Percentiles rank a stretch among this genome's conserved stretches.
Evolutionary conservation across 2,113 vertebrate species (phyloP).

Genomic region (Pristiophorus japonicus): DNA sequence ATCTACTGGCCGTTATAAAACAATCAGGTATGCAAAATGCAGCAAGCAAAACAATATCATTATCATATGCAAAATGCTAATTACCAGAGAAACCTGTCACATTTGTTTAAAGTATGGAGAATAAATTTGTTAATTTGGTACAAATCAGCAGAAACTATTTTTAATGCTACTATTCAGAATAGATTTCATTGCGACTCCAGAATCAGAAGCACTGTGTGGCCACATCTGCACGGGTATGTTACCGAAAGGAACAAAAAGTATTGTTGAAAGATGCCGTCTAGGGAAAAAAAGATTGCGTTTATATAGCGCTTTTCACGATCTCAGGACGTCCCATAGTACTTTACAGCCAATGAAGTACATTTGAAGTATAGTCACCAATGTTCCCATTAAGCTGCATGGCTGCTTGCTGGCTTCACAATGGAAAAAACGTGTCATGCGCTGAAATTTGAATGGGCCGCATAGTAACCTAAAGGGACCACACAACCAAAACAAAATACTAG

Average conservation of each 20-base stretch:
- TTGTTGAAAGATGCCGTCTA: not conserved
- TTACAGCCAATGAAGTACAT: too few relatives aligned
- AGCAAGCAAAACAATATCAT: slow-evolving; percentile 31
- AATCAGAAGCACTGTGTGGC: not conserved
- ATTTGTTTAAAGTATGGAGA: slow-evolving; percentile 28
- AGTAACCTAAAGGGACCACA: too few relatives aligned
- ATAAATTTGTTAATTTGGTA: slow-evolving; percentile 35
- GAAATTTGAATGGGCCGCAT: too few relatives aligned
- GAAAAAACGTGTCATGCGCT: too few relatives aligned
- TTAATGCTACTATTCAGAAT: not conserved
- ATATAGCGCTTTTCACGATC: too few relatives aligned
- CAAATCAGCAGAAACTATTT: slow-evolving; percentile 36
- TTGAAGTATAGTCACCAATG: too few relatives aligned
- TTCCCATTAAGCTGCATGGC: too few relatives aligned
- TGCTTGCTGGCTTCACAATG: too few relatives aligned
- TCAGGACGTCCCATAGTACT: too few relatives aligned
- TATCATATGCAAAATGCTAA: slow-evolving; percentile 35
- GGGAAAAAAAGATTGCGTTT: too few relatives aligned
- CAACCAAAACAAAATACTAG: too few relatives aligned
- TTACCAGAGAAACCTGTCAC: slow-evolving; percentile 26
- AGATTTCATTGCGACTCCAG: not conserved
- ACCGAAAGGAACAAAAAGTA: not conserved
- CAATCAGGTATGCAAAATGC: slow-evolving; percentile 29
- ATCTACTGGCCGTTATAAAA: slow-evolving; percentile 34
- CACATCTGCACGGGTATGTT: not conserved